Evolutionary conservation across 1,140 invertebrate species (phyloP), one percentile per base, ranked within the genome.

Genomic region (Tetramorium simillimum): DNA sequence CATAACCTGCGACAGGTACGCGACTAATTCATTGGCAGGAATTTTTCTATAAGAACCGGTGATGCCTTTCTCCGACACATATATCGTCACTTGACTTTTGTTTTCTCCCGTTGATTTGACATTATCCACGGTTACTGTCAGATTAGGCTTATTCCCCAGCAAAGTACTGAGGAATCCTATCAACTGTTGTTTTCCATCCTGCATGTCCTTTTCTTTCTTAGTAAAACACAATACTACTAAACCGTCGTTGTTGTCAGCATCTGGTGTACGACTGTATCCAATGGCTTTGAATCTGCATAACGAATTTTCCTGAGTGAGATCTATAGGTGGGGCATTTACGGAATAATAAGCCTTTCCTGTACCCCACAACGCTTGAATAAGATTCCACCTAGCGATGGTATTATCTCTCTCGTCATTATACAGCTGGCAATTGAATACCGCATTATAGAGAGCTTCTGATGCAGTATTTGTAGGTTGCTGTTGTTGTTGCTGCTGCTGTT

Each of bases 341-440:
- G 96, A 97, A 93, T 98, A 99, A 92, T 97, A 98, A 4, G 97
- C 97, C 95, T 97, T 96, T 91, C 98, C 98, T 77, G 96, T 96
- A 2, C 99, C 99, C 98, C 99, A 99, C 88, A 97, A 97, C 1
- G 99, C 98, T 95, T 99, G 98, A 58, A 99, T 95, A 82, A 99
- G 97, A 93, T 99, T 99, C 97, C 98, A 99, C 93, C 98, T 98
- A 2, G 98, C 98, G 53, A 99, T 96, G 46, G 98, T 97, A 85
- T 97, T 97, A 93, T 99, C 99, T 53, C 98, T 95, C 92, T 99
- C 99, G 95, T 99, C 99, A 49, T 98, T 98, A 95, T 98, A 99
- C 28, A 99, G 96, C 70, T 97, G 97, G 63, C 98, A 98, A 91
- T 97, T 97, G 33, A 97, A 97, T 14, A 99, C 97, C 0, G 98